Conservation (phyloP, 2,888 invertebrate species). For the Cyrtodaria siliqua region DNA sequence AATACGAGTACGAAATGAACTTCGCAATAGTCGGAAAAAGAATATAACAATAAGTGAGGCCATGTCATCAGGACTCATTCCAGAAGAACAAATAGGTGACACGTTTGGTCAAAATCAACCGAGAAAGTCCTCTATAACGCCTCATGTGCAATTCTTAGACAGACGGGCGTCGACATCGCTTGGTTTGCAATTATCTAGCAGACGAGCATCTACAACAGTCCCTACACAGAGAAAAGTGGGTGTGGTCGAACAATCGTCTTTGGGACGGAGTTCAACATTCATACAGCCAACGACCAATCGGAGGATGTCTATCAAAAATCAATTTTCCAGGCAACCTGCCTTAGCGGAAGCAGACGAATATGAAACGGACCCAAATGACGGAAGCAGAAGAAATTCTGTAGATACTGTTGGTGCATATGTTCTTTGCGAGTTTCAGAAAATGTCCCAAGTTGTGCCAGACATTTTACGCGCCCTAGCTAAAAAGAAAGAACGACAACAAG, state of each 20-base stretch:
- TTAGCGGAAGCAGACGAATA: conserved; percentile 47
- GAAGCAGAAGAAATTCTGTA: conserved; percentile 11
- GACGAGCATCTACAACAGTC: conserved; percentile 18
- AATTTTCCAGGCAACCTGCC: conserved; percentile 40
- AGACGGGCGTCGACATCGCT: background rate
- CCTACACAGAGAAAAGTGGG: conserved; percentile 27
- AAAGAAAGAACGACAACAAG: conserved; percentile 58
- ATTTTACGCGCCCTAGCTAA: conserved; percentile 69
- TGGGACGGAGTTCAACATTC: conserved; percentile 39
- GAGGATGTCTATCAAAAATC: conserved; percentile 18
- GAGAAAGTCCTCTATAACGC: background rate
- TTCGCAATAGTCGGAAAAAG: conserved; percentile 66
- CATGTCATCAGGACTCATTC: conserved; percentile 30
- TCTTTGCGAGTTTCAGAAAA: conserved; percentile 70
- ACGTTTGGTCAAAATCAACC: background rate
- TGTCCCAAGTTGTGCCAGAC: conserved; percentile 73
- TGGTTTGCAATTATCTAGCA: conserved; percentile 1
- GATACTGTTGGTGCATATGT: conserved; percentile 70
- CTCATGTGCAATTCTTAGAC: background rate
- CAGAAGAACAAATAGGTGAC: no score
- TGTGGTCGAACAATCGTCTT: background rate
- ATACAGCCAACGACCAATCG: conserved; percentile 2
- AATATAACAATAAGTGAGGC: conserved; percentile 62
- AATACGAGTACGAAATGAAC: conserved; percentile 68
- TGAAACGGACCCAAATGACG: conserved; percentile 1